Evolutionary conservation across 2,888 invertebrate species (phyloP).

Genomic region (Mechanitis mazaeus): DNA sequence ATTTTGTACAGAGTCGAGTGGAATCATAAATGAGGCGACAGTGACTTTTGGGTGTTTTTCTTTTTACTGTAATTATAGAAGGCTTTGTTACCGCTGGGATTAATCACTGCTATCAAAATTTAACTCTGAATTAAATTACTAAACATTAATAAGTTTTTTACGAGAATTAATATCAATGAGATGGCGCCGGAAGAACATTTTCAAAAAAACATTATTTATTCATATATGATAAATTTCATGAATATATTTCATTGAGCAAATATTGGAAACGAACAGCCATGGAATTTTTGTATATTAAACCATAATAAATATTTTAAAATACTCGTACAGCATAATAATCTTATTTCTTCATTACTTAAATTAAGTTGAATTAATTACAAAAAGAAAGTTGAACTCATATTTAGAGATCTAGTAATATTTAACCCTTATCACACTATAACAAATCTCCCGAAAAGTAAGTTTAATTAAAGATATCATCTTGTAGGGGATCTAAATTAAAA

Average conservation of each 20-base stretch:
- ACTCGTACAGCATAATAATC: too few species aligned
- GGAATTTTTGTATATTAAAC: too few species aligned
- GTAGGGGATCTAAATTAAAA: constrained; percentile 51
- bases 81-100: constrained; percentile 22
- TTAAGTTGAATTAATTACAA: constrained; percentile 2
- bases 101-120: constrained; percentile 10
- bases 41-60: constrained; percentile 28
- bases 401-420: neutral
- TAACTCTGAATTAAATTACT: neutral
- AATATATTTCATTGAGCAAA: too few species aligned
- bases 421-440: constrained; percentile 24
- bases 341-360: too few species aligned
- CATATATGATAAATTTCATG: too few species aligned
- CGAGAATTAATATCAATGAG: too few species aligned
- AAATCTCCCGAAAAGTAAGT: constrained; percentile 23
- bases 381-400: neutral
- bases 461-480: constrained; percentile 33
- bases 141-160: too few species aligned
- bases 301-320: too few species aligned
- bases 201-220: too few species aligned
- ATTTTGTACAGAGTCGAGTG: constrained; percentile 38
- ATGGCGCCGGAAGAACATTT: too few species aligned
- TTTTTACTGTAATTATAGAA: constrained; percentile 19
- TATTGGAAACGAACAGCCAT: too few species aligned
- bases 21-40: constrained; percentile 45